A percentile compares a stretch with the other conserved stretches of the same genome.
These are phyloP conservation scores for Diabrotica virgifera DNA, from an alignment of 1,140 invertebrate genomes.

Conservation along the genomic window DNA sequence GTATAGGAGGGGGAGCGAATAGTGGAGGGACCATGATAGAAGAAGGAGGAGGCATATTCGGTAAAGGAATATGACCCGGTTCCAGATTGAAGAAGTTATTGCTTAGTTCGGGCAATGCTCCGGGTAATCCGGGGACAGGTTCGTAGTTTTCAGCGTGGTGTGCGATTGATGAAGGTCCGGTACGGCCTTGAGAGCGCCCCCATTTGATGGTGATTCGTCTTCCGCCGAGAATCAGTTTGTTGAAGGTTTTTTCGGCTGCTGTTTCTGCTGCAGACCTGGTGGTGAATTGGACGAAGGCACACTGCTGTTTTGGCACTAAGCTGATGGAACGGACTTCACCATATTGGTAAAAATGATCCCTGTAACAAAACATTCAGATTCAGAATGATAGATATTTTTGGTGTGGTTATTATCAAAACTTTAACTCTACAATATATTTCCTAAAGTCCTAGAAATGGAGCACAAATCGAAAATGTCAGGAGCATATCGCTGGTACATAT, in stretches of 20 bases:
- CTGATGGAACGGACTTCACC: conserved; percentile 96
- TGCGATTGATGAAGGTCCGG: conserved; percentile 41
- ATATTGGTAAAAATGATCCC: conserved; percentile 96
- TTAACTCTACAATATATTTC: no score
- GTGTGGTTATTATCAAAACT: no score
- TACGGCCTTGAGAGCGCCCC: conserved; percentile 77
- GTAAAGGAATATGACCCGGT: conserved; percentile 52
- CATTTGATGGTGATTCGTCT: conserved; percentile 92
- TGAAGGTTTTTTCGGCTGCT: conserved; percentile 95
- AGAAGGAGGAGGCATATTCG: conserved; percentile 54
- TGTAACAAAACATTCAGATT: conserved; percentile 39
- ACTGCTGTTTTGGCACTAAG: conserved; percentile 89
- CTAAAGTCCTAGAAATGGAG: no score
- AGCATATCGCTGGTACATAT: no score
- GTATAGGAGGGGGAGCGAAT: conserved; percentile 51
- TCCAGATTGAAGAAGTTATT: conserved; percentile 83
- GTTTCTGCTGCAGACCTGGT: conserved; percentile 83
- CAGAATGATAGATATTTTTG: neutral
- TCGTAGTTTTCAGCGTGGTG: conserved; percentile 58
- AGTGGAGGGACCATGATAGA: conserved; percentile 56
- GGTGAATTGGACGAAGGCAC: conserved; percentile 97
- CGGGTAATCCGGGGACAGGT: conserved; percentile 85
- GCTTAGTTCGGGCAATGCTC: conserved; percentile 69
- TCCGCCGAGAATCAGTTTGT: conserved; percentile 87
- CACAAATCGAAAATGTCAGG: no score